Base-by-base conservation (phyloP, 2,113 vertebrate genomes). In the Girardinichthys multiradiatus region DNA sequence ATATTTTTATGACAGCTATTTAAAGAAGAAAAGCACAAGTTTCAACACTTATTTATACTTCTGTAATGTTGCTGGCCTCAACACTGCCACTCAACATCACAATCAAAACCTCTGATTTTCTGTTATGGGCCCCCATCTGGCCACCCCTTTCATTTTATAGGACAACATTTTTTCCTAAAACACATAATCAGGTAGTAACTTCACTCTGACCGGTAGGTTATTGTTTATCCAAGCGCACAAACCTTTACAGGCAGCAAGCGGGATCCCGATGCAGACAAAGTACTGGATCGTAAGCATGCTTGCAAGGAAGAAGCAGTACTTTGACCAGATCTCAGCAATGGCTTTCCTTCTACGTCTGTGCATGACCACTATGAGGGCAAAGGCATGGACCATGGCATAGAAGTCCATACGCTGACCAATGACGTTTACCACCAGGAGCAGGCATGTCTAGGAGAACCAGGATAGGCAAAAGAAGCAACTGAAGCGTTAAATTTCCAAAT, bases 391-490 rank as follows among this genome's bases (percentile, higher is more conserved):
- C 97, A 98, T 96, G 73, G 97, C 96, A 29, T 96, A 99, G 92
- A 99, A 98, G 89, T 99, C 98, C 98, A 99, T 99, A 28, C 98
- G 93, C 87, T 99, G 98, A 24, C 98, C 98, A 9, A 99, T 96
- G 24, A 98, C 97, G 2, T 98, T 99, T 78, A 99, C 95, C 27
- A 93, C 97, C 81, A 99, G 80, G 86, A 99, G 92, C 89, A 99
- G 97, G 92, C 98, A 99, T 17, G 96, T 98, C 98, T 99, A 79
- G 19, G 67, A 28, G 68, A 77, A 30, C 68, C 21, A 72, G n/a
- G 31, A 0, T 2, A 54, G 19, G 37, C 4, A 26, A 3, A 64
- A 63, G 27, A 12, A 14, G 31, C 14, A 63, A 17, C 7, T 35
- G 2, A 33, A 33, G 31, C 4, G 58, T 21, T 19, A 60, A 31